These are phyloP conservation scores for Lineus longissimus DNA, from an alignment of 1,140 invertebrate genomes.

Conservation along the genomic window DNA sequence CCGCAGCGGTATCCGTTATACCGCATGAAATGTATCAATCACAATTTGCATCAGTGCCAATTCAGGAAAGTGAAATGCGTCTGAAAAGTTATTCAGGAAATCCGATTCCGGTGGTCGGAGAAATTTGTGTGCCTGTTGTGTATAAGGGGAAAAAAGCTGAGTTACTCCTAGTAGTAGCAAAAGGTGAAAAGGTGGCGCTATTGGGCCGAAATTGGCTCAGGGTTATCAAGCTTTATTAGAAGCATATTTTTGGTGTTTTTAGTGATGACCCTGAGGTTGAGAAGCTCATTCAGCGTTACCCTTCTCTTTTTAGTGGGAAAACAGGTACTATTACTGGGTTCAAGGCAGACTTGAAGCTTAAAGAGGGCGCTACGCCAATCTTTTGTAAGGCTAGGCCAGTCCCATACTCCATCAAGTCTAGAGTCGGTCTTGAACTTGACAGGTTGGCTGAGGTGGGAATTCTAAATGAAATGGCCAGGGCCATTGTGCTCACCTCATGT, in stretches of 20 bases:
- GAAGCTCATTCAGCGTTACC: neutral
- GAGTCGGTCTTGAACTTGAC: constrained; percentile 3
- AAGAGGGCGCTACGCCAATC: constrained; percentile 10
- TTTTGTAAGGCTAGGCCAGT: constrained; percentile 41
- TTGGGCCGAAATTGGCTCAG: constrained; percentile 11
- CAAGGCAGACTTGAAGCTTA: constrained; percentile 16
- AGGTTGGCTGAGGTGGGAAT: neutral
- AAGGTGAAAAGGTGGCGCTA: neutral
- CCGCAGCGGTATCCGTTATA: neutral
- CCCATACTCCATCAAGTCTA: neutral
- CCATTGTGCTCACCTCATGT: too few relatives aligned
- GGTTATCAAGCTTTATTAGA: constrained; percentile 5
- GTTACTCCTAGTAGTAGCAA: neutral
- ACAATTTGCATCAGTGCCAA: too few relatives aligned
- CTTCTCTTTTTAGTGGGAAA: neutral
- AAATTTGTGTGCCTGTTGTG: neutral
- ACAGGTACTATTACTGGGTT: constrained; percentile 13
- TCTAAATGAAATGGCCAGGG: too few relatives aligned
- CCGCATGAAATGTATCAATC: neutral
- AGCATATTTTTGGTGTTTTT: constrained; percentile 7
- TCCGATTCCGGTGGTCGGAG: neutral
- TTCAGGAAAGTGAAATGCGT: neutral
- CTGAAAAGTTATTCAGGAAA: constrained; percentile 1
- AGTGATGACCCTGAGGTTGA: neutral
- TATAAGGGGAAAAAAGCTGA: neutral